Conservation (phyloP, 2,888 invertebrate species). For the Ichneumon xanthorius region DNA sequence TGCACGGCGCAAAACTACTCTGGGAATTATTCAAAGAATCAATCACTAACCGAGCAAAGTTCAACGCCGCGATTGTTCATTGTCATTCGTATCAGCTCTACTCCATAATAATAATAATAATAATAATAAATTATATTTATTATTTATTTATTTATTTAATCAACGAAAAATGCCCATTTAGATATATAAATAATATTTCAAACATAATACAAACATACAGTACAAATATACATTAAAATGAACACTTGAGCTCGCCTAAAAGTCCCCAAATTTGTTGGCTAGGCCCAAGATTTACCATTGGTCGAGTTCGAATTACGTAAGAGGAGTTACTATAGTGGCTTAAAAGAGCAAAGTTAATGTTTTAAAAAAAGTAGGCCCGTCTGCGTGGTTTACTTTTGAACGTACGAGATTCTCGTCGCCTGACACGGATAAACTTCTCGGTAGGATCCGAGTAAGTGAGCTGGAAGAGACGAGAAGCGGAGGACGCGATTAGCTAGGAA, state of each 20-base stretch:
- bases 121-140: background rate
- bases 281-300: no score
- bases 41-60: constrained; percentile 9
- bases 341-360: background rate
- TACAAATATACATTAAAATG: no score
- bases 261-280: no score
- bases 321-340: background rate
- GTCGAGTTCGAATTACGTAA: background rate
- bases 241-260: no score
- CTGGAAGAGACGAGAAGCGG: constrained; percentile 6
- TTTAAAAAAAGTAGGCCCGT: constrained; percentile 64
- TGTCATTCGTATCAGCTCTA: background rate
- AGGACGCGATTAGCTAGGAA: constrained; percentile 49
- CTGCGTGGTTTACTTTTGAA: constrained; percentile 58
- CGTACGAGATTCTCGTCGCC: constrained; percentile 66
- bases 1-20: constrained; percentile 9
- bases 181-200: no score
- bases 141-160: no score
- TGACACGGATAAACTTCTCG: constrained; percentile 78
- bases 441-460: constrained; percentile 60
- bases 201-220: no score
- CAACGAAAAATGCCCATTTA: no score
- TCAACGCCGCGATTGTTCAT: background rate
- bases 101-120: background rate
- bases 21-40: constrained; percentile 43